Evolutionary conservation across 2,797 vertebrate species (phyloP).

Genomic region (Coranthus polyacanthus): DNA sequence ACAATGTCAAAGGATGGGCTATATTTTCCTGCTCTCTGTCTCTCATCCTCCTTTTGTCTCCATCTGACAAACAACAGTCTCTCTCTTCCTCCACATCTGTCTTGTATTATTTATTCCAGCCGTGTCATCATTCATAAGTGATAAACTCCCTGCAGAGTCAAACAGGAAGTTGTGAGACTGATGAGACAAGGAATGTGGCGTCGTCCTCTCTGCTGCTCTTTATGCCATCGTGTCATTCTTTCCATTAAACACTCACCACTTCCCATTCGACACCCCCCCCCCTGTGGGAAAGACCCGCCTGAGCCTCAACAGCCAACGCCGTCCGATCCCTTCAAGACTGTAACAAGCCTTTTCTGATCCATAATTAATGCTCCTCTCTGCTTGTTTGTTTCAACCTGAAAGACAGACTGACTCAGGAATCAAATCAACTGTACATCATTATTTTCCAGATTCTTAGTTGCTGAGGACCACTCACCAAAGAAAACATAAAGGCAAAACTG

Average conservation of each 20-base stretch:
- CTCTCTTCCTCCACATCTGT: constrained; percentile 42
- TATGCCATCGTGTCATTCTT: constrained; percentile 18
- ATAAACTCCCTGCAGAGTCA: constrained; percentile 53
- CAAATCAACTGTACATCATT: not conserved
- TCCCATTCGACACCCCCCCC: not conserved
- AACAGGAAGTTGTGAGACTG: constrained; percentile 39
- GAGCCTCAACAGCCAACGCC: not conserved
- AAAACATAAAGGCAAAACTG: not conserved
- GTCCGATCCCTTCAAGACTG: not conserved
- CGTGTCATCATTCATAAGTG: constrained; percentile 70
- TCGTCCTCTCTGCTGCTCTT: too few relatives aligned
- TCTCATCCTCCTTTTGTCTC: constrained; percentile 28
- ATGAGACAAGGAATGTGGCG: constrained; percentile 37
- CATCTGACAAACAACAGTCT: too few relatives aligned
- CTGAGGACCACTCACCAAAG: not conserved
- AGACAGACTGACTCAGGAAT: not conserved
- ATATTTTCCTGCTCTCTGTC: constrained; percentile 21
- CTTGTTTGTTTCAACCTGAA: constrained; percentile 5
- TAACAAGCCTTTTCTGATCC: constrained; percentile 14
- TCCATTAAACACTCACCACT: constrained; percentile 1
- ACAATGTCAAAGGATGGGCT: constrained; percentile 13
- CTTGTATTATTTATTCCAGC: constrained; percentile 64
- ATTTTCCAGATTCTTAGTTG: not conserved
- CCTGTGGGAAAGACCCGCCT: constrained; percentile 9
- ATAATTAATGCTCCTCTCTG: constrained; percentile 23